Conservation (phyloP, 2,888 invertebrate species). For the Pristionchus mayeri region DNA sequence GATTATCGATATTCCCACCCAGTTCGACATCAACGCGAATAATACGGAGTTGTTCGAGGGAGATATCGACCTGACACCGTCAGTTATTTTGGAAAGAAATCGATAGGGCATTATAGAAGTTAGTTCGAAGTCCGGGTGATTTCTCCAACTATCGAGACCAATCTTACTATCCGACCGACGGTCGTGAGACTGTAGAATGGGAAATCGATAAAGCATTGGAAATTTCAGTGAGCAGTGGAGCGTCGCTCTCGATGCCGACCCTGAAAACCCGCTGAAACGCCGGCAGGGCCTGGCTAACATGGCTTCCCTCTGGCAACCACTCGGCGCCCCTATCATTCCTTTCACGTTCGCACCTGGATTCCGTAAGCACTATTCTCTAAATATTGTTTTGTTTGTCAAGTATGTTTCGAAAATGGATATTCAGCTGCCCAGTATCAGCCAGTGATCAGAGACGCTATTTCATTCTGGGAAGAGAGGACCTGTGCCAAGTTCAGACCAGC, state of each 20-base stretch:
- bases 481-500: conserved; percentile 40
- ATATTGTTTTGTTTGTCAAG: not conserved
- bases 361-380: not conserved
- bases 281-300: not conserved
- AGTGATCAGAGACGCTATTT: not conserved
- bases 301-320: not conserved
- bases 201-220: no score
- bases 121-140: no score
- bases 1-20: not conserved
- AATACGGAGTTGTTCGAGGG: conserved; percentile 20
- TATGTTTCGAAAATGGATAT: not conserved
- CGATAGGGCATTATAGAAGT: no score
- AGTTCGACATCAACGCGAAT: conserved; percentile 8
- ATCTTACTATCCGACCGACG: no score
- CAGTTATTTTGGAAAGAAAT: no score
- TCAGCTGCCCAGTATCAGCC: not conserved
- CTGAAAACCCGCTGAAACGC: not conserved
- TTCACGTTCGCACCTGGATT: conserved; percentile 3
- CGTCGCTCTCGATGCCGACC: not conserved
- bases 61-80: conserved; percentile 1
- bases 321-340: not conserved
- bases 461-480: conserved; percentile 31
- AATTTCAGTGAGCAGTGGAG: conserved; percentile 27
- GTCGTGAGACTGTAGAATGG: no score
- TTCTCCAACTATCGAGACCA: no score